Evolutionary conservation across 2,113 vertebrate species (phyloP), one percentile per base, ranked within the genome.

Genomic region (Tichodroma muraria): DNA sequence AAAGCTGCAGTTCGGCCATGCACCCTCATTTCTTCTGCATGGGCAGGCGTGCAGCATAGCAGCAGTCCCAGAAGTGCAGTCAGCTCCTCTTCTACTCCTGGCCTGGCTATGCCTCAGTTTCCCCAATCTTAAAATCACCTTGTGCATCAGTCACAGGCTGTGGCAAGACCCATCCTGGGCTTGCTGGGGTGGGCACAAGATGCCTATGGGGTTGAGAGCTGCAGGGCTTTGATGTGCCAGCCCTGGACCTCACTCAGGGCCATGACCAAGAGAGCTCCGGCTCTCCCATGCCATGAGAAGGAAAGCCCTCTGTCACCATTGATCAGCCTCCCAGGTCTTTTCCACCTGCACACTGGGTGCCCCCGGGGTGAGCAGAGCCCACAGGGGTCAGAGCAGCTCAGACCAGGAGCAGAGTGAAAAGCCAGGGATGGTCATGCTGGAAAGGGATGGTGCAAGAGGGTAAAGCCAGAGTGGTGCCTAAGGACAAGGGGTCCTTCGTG

Each of bases 1-100:
- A 45, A n/a, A 49, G 38, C 76, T 42, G 61, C 47, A 15, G 33
- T 25, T 75, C 0, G 0, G 21, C 57, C 3, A 0, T 2, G 44
- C 37, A 94, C 37, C 56, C 57, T 35, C 5, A 0, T 37, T 42
- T 35, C n/a, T 38, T 33, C 31, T 0, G 3, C 56, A 5, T 0
- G 5, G 56, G 27, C 52, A 40, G 53, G 16, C 4, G 0, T 18
- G 82, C 66, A 68, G 61, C 8, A 1, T 17, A 53, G 60, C 13
- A 8, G 47, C 33, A 37, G 49, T 35, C 7, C 6, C 2, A 57
- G 49, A 35, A 19, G 6, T 27, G 31, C 25, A 13, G 40, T 10
- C 27, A 64, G 33, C 42, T 52, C 71, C 6, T 33, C 61, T 24
- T 49, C 45, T 15, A 18, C 18, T 6, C 25, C 68, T 31, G 44